Base-by-base conservation (phyloP, 2,888 invertebrate species). In the Incurvaria masculella region DNA sequence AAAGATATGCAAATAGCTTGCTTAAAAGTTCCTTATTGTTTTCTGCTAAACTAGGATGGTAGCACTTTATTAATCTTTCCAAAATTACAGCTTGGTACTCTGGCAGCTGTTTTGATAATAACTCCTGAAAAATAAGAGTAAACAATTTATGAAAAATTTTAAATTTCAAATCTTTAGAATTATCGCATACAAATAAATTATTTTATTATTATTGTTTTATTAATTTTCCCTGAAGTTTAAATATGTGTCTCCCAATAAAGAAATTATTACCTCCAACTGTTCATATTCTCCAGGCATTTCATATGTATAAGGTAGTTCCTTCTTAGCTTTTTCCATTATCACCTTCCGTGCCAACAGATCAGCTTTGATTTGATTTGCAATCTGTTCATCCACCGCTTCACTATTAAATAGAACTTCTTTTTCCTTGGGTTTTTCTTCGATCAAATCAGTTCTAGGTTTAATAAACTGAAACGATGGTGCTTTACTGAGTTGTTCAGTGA, bases 51-150 rank as follows among this genome's bases (percentile, higher is more conserved):
- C 91, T 86, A 2, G 91, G 91, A 67, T 95, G 91, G 69, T 93
- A 89, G 59, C 89, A 91, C 70, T 94, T 94, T 17, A 95, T 87
- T 55, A 97, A 84, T 58, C 91, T 83, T 60, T 90, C 88, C 43
- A 96, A 63, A 10, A 93, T 86, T 11, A 83, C 73, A 0, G 83
- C 72, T 59, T 91, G 89, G 59, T 91, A 84, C 14, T 81, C 70
- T 2, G 84, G 72, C 8, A 83, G 73, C 57, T 85, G 83, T 38
- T 81, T 78, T 44, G 73, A 63, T 17, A 95, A 64, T 47, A 89
- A 61, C 56, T 81, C 72, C 63, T 84, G 65, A 17, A 68, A 69
- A 52, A 33, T 14, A 33, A 11, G 11, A 33, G 33, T 4, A 8
- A 8, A 33, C 14, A 14, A 11, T 33, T 33, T n/a, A n/a, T n/a